These are phyloP conservation scores for Cydia amplana DNA, from an alignment of 1,140 invertebrate genomes.

Conservation along the genomic window DNA sequence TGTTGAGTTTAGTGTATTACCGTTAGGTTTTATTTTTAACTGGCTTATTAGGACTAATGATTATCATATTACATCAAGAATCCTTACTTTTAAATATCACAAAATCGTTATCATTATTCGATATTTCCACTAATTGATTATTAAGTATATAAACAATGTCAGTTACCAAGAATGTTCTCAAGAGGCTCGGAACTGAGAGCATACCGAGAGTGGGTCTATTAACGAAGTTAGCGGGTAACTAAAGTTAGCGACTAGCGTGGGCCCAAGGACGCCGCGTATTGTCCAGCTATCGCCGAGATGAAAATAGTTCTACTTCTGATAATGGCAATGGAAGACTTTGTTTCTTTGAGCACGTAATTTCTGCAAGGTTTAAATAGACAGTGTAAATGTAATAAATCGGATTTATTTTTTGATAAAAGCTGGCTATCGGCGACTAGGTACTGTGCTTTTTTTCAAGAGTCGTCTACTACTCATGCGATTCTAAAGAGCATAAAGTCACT, in stretches of 20 bases:
- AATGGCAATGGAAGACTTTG: slow-evolving; percentile 2
- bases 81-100: too few species aligned
- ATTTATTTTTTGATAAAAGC: too few species aligned
- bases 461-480: too few species aligned
- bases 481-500: too few species aligned
- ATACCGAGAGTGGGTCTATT: slow-evolving; percentile 13
- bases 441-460: too few species aligned
- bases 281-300: slow-evolving; percentile 3
- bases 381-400: too few species aligned
- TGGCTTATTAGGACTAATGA: too few species aligned
- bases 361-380: neutral
- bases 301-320: slow-evolving; percentile 7
- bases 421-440: too few species aligned
- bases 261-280: neutral
- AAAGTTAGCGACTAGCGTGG: slow-evolving; percentile 13
- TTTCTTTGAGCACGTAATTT: neutral
- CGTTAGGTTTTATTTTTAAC: too few species aligned
- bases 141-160: neutral
- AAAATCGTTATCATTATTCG: too few species aligned
- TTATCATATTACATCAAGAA: too few species aligned
- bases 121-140: neutral
- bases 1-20: too few species aligned
- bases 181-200: neutral
- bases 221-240: slow-evolving; percentile 25
- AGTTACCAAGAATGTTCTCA: slow-evolving; percentile 2